Percentiles rank a stretch among this genome's conserved stretches.
Evolutionary conservation across 2,888 invertebrate genomes (phyloP).

Genomic region (Trileptium ribeirensis): DNA sequence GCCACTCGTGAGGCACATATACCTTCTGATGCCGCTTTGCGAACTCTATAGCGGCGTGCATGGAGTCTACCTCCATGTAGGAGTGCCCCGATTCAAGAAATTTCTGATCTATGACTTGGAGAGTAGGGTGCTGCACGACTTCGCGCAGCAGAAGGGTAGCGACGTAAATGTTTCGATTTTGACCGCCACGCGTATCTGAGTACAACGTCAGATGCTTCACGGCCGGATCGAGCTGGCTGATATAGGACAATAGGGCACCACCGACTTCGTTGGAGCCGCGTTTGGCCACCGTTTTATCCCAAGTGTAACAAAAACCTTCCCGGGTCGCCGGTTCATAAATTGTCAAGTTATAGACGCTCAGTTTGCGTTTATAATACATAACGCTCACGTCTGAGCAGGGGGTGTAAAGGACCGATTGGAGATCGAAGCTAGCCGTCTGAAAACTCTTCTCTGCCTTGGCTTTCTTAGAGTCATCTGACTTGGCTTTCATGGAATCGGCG

Average conservation of each 20-base stretch:
- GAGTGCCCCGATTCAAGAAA: too few species aligned
- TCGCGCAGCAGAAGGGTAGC: neutral
- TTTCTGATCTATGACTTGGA: too few species aligned
- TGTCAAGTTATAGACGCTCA: slow-evolving; percentile 14
- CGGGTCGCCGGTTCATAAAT: neutral
- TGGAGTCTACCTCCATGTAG: slow-evolving; percentile 19
- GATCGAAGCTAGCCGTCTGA: slow-evolving; percentile 1
- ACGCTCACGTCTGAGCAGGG: slow-evolving; percentile 5
- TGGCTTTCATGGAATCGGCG: neutral
- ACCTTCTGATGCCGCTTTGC: neutral
- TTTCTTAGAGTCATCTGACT: neutral
- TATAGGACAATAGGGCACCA: neutral
- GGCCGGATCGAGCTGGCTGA: neutral
- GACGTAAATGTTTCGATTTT: too few species aligned
- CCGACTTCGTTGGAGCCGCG: slow-evolving; percentile 15
- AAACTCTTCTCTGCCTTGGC: neutral
- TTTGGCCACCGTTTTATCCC: slow-evolving; percentile 1
- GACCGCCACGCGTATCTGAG: slow-evolving; percentile 8
- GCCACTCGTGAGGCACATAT: neutral
- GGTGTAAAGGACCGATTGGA: slow-evolving; percentile 1
- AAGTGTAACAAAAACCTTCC: too few species aligned
- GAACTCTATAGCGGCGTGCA: slow-evolving; percentile 13
- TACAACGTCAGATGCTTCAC: neutral
- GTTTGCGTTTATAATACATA: too few species aligned
- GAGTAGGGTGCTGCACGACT: neutral